These are phyloP conservation scores for Neoseiulus cucumeris DNA, from an alignment of 1,140 invertebrate genomes.

Conservation along the genomic window DNA sequence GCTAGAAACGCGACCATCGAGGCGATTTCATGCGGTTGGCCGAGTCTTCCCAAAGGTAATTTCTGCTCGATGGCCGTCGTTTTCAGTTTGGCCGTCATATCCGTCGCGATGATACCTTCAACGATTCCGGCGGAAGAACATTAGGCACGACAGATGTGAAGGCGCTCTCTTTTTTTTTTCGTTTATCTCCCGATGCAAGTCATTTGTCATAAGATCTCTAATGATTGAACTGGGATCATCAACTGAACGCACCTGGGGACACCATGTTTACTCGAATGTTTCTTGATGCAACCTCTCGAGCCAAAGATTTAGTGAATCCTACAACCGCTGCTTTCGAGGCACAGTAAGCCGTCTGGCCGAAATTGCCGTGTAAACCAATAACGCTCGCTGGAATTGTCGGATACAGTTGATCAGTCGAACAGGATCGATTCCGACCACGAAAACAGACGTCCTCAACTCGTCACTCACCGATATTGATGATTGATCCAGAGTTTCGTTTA, in stretches of 20 bases:
- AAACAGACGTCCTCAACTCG: neutral
- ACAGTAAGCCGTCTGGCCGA: constrained; percentile 31
- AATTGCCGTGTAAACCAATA: constrained; percentile 26
- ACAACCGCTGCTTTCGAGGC: constrained; percentile 33
- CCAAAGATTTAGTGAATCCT: constrained; percentile 32
- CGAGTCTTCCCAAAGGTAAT: constrained; percentile 26
- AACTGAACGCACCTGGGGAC: constrained; percentile 15
- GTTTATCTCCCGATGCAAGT: constrained; percentile 9
- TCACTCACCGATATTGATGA: constrained; percentile 14
- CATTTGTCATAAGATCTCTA: too few species aligned
- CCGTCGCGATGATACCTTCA: constrained; percentile 28
- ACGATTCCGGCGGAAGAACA: constrained; percentile 28
- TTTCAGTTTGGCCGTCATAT: constrained; percentile 28
- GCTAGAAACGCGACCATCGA: constrained; percentile 28
- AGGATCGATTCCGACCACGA: too few species aligned
- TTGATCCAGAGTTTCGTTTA: constrained; percentile 9
- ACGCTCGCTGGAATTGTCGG: constrained; percentile 16
- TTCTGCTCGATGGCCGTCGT: constrained; percentile 21
- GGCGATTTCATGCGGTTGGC: constrained; percentile 29
- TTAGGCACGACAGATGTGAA: neutral
- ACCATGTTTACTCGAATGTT: constrained; percentile 20
- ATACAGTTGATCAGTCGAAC: neutral
- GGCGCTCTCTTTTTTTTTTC: constrained; percentile 19
- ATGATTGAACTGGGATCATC: neutral
- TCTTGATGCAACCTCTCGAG: constrained; percentile 29